phyloP scores from a whole-genome alignment of 2,113 vertebrate genomes.

The Cephalophus harveyi region DNA sequence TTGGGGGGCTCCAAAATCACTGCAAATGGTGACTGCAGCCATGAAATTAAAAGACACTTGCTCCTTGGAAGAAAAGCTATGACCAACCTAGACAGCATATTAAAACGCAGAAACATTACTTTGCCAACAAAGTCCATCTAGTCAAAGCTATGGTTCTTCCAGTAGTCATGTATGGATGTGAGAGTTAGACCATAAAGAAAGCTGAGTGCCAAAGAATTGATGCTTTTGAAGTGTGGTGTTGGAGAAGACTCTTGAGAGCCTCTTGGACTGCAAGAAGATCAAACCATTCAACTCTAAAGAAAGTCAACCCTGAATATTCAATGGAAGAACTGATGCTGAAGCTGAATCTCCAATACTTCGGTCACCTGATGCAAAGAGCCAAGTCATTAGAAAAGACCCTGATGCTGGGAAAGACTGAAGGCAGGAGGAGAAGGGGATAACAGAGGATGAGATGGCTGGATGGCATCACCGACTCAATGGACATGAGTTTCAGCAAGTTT shows the following conservation, averaged over 20 bases:
- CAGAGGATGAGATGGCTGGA: not conserved
- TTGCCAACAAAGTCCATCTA: not conserved
- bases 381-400: not conserved
- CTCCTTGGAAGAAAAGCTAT: not conserved
- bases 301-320: not conserved
- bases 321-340: not conserved
- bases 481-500: not conserved
- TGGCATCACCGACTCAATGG: not conserved
- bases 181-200: not conserved
- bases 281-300: not conserved
- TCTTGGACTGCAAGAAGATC: not conserved
- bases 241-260: not conserved
- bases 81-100: not conserved
- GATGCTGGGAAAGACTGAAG: not conserved
- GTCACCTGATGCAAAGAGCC: fast-evolving
- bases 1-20: not conserved
- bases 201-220: not conserved
- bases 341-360: not conserved
- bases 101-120: not conserved
- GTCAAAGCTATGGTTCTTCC: not conserved
- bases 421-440: not conserved
- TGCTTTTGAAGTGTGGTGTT: not conserved
- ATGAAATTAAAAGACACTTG: not conserved
- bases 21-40: not conserved
- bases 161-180: not conserved